These are phyloP conservation scores for Amphipyra berbera DNA, from an alignment of 2,888 invertebrate species.

Conservation along the genomic window DNA sequence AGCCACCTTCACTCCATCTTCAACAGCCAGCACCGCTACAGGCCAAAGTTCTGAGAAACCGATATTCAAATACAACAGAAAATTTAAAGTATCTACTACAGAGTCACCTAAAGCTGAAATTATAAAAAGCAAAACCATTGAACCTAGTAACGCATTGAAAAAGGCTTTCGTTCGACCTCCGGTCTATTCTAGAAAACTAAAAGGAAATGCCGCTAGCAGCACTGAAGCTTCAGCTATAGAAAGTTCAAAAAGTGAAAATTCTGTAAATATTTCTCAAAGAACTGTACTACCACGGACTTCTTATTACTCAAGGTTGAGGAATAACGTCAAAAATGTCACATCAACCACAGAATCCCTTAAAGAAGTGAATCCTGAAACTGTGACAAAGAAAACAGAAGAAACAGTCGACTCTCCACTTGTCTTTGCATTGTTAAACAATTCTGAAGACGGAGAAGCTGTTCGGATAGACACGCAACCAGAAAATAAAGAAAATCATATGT, in stretches of 20 bases:
- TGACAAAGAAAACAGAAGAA: slow-evolving; percentile 72
- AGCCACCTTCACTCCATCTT: slow-evolving; percentile 66
- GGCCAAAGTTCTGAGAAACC: slow-evolving; percentile 68
- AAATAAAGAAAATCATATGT: slow-evolving; percentile 66
- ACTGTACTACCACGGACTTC: slow-evolving; percentile 77
- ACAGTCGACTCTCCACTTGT: slow-evolving; percentile 76
- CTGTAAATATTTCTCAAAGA: slow-evolving; percentile 56
- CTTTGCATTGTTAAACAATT: slow-evolving; percentile 73
- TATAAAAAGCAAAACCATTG: slow-evolving; percentile 66
- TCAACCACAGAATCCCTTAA: slow-evolving; percentile 61
- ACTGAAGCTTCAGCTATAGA: slow-evolving; percentile 60
- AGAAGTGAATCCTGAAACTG: slow-evolving; percentile 44
- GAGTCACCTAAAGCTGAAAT: slow-evolving; percentile 66
- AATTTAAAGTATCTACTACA: slow-evolving; percentile 75
- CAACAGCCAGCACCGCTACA: slow-evolving; percentile 58
- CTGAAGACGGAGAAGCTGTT: slow-evolving; percentile 60
- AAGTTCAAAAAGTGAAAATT: slow-evolving; percentile 53
- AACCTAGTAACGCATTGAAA: slow-evolving; percentile 66
- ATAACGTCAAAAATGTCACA: slow-evolving; percentile 62
- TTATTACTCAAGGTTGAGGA: slow-evolving; percentile 78
- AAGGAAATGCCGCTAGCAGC: slow-evolving; percentile 61
- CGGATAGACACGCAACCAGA: slow-evolving; percentile 54
- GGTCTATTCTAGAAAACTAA: slow-evolving; percentile 74
- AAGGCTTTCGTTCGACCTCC: slow-evolving; percentile 74
- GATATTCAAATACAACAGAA: slow-evolving; percentile 78